Base-by-base conservation (phyloP, 1,140 invertebrate genomes). In the Drosophila mayri region DNA sequence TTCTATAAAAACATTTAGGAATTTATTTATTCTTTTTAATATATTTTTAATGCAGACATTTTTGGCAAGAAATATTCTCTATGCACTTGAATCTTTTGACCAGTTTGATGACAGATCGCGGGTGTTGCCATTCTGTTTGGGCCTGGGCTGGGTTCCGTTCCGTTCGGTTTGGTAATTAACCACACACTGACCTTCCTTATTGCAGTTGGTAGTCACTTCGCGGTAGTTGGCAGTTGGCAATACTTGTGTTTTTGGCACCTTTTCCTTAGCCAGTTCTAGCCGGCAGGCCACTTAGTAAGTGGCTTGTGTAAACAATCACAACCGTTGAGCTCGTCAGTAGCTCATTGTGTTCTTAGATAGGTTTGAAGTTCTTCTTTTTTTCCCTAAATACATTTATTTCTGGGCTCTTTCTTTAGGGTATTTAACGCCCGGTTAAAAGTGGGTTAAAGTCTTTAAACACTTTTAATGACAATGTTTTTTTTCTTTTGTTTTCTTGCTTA, bases 181-280 rank as follows among this genome's bases (percentile, higher is more conserved):
- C 76, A 74, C 76, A 77, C 55, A 59, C 77, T 81, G 85, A 88
- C 84, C 85, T 85, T 77, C 79, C 76, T 57, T 50, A 47, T 73
- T 63, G 46, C 44, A 55, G 58, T 77, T 80, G 65, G 52, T 61
- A 74, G 50, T 65, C 32, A n/a, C 14, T 18, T 30, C 30, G 41
- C 47, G 47, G 32, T 14, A 40, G 60, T 58, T 47, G 63, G 63
- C 63, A 37, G 57, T 28, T 37, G 63, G 57, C 63, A 62, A 61
- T 37, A 63, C 59, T 58, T 58, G 58, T 30, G 30, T 74, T 72
- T 72, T 72, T 72, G 68, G 61, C 57, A 66, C 43, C 62, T 67
- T 63, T 37, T 65, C 25, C 62, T 12, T 18, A 43, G 46, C 44
- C 61, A 64, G 60, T 68, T 60, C 22, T n/a, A 41, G 60, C 63